phyloP scores from a whole-genome alignment of 2,797 vertebrate genomes.

The Percopsis omiscomaycus region DNA sequence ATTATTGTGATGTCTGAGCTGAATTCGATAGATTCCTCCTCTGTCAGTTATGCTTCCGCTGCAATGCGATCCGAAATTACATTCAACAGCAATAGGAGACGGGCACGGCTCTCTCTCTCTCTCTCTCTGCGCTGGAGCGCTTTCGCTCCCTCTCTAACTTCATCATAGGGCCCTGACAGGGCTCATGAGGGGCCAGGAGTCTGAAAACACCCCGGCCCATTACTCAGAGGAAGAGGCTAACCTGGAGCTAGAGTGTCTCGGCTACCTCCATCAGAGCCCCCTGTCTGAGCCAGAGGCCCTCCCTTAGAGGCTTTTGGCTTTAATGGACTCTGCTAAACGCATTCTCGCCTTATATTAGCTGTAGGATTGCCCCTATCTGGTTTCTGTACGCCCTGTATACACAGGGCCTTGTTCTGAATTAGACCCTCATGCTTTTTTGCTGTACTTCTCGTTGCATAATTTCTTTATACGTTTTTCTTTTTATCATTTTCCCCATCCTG shows the following conservation, averaged over 20 bases:
- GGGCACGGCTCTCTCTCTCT: slow-evolving; percentile 21
- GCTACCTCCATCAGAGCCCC: slow-evolving; percentile 67
- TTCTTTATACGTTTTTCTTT: slow-evolving; percentile 9
- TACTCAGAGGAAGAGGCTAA: slow-evolving; percentile 68
- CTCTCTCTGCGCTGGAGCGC: slow-evolving; percentile 23
- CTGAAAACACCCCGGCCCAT: slow-evolving; percentile 74
- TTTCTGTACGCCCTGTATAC: slow-evolving; percentile 69
- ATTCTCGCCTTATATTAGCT: slow-evolving; percentile 74
- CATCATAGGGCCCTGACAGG: slow-evolving; percentile 67
- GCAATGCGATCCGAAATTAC: slow-evolving; percentile 75
- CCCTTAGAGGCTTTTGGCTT: slow-evolving; percentile 72
- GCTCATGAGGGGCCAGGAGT: slow-evolving; percentile 62
- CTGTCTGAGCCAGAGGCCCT: slow-evolving; percentile 61
- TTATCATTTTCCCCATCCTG: slow-evolving; percentile 5
- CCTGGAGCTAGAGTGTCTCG: slow-evolving; percentile 70
- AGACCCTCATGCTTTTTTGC: slow-evolving; percentile 8
- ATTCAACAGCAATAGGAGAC: slow-evolving; percentile 73
- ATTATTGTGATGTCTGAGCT: slow-evolving; percentile 77
- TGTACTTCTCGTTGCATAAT: slow-evolving; percentile 11
- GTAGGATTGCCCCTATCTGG: slow-evolving; percentile 69
- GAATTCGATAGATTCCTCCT: slow-evolving; percentile 75
- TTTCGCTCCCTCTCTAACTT: slow-evolving; percentile 70
- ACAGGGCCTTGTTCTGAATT: slow-evolving; percentile 37
- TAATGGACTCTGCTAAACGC: slow-evolving; percentile 80
- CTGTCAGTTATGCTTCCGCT: slow-evolving; percentile 71